A percentile compares a stretch with the other conserved stretches of the same genome.
Evolutionary conservation across 1,140 invertebrate species (phyloP).

Genomic region (Lepidurus arcticus): DNA sequence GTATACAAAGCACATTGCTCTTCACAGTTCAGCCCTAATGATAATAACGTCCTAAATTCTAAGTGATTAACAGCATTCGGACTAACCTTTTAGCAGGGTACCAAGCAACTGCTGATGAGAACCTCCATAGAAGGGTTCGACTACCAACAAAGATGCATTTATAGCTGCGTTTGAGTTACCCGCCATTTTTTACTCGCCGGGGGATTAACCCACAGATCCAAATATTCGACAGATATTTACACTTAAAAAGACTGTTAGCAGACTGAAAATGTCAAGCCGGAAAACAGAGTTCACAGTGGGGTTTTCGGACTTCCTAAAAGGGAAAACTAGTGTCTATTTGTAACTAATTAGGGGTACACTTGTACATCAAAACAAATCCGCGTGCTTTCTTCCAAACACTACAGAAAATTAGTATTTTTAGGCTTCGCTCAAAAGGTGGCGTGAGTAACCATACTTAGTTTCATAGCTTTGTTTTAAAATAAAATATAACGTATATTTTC

Average conservation of each 20-base stretch:
- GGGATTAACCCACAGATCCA: too few relatives aligned
- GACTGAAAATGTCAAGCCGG: too few relatives aligned
- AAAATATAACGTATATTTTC: too few relatives aligned
- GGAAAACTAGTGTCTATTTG: too few relatives aligned
- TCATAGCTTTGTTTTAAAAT: too few relatives aligned
- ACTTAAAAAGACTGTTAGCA: too few relatives aligned
- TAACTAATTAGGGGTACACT: too few relatives aligned
- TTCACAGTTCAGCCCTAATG: background rate
- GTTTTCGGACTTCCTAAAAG: too few relatives aligned
- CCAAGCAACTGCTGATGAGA: conserved; percentile 64
- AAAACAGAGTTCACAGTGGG: too few relatives aligned
- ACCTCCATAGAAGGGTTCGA: conserved; percentile 65
- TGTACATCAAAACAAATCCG: background rate
- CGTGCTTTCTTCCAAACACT: background rate
- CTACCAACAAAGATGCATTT: conserved; percentile 39
- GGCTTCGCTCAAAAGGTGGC: background rate
- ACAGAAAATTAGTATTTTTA: background rate
- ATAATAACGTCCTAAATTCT: background rate
- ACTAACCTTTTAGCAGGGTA: conserved; percentile 44
- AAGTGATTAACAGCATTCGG: background rate
- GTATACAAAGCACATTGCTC: conserved; percentile 46
- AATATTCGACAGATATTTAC: too few relatives aligned
- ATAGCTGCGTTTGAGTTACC: background rate
- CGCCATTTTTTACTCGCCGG: background rate
- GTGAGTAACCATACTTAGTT: background rate